phyloP scores from a whole-genome alignment of 2,113 vertebrate genomes.

The Athene cunicularia region DNA sequence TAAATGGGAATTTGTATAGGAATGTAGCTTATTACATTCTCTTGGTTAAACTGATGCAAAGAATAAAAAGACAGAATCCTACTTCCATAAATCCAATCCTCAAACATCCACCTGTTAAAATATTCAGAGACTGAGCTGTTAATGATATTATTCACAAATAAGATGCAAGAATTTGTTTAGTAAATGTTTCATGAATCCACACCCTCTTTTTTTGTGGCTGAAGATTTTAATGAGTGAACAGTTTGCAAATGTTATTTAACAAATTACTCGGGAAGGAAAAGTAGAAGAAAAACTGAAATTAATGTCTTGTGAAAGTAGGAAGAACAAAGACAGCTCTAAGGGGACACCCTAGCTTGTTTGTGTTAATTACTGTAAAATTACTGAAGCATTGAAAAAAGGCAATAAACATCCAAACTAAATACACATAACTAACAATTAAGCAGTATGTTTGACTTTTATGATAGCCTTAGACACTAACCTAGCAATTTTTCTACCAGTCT shows the following conservation, averaged over 20 bases:
- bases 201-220: neutral
- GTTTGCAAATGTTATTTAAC: conserved; percentile 1
- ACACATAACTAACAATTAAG: conserved; percentile 35
- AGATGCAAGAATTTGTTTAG: neutral
- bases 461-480: conserved; percentile 16
- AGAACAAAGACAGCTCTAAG: conserved; percentile 20
- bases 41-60: neutral
- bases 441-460: neutral
- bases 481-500: conserved; percentile 10
- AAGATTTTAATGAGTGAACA: neutral
- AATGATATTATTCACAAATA: neutral
- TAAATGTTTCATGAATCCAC: neutral
- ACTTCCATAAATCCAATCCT: neutral
- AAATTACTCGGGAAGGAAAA: neutral
- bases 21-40: neutral
- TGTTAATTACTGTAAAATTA: conserved; percentile 31
- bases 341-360: conserved; percentile 14
- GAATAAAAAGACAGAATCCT: neutral
- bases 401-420: conserved; percentile 35
- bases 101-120: neutral
- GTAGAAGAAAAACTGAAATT: conserved; percentile 38
- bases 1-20: neutral
- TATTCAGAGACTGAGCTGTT: neutral
- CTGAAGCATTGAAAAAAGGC: conserved; percentile 26
- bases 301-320: conserved; percentile 38